Evolutionary conservation across 2,113 vertebrate species (phyloP).

Genomic region (Aptenodytes patagonicus): DNA sequence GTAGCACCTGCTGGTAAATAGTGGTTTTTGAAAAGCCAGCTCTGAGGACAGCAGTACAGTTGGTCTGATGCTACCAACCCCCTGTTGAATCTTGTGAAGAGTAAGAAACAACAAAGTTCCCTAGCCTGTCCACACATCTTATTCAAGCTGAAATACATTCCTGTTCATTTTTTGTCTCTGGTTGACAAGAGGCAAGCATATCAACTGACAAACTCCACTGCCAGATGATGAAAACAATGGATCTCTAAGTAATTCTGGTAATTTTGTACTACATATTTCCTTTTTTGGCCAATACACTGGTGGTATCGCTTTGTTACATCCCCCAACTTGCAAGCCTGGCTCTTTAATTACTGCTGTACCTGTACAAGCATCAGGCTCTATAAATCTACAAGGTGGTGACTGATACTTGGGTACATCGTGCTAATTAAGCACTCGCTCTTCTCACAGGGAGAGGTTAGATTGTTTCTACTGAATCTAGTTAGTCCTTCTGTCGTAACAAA

Average conservation of each 20-base stretch:
- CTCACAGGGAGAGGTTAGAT: background rate
- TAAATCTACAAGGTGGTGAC: background rate
- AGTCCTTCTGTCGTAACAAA: background rate
- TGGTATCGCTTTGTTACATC: background rate
- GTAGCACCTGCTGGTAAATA: background rate
- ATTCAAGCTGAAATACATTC: background rate
- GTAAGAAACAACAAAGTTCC: background rate
- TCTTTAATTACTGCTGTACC: background rate
- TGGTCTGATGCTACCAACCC: background rate
- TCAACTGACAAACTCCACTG: background rate
- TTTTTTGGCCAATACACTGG: background rate
- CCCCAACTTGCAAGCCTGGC: background rate
- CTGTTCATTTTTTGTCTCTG: background rate
- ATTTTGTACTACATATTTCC: background rate
- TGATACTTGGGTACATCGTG: background rate
- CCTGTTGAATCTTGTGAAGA: background rate
- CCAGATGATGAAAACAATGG: background rate
- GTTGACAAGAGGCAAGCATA: background rate
- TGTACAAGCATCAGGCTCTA: background rate
- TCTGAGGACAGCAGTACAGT: background rate
- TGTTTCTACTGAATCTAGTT: background rate
- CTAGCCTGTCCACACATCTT: background rate
- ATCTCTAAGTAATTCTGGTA: background rate
- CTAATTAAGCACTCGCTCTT: constrained; percentile 8
- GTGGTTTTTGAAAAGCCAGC: background rate